phyloP scores from a whole-genome alignment of 2,797 vertebrate genomes.

The Glyptemys insculpta region DNA sequence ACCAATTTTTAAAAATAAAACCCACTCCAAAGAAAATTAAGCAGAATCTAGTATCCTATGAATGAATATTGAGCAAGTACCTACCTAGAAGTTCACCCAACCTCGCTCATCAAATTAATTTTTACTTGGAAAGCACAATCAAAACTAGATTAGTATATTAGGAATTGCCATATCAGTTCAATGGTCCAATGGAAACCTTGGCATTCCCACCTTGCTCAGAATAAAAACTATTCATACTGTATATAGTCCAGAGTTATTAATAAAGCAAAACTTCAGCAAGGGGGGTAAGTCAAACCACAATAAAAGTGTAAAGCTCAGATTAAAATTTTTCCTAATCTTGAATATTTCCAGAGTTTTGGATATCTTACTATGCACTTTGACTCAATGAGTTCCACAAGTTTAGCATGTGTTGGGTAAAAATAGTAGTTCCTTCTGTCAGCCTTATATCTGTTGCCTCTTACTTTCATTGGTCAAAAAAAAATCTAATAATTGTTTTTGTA shows the following conservation, averaged over 20 bases:
- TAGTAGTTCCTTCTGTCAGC: not conserved
- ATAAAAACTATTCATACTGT: not conserved
- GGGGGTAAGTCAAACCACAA: not conserved
- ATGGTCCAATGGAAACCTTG: not conserved
- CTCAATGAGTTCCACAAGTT: not conserved
- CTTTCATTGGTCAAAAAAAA: not conserved
- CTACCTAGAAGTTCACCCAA: not conserved
- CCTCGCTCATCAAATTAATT: not conserved
- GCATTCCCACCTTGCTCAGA: not conserved
- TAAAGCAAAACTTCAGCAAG: not conserved
- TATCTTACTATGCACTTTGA: not conserved
- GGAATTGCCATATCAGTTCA: not conserved
- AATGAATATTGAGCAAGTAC: not conserved
- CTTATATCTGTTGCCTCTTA: not conserved
- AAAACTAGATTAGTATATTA: not conserved
- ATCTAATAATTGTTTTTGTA: not conserved
- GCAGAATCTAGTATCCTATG: rapidly evolving
- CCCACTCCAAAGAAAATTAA: not conserved
- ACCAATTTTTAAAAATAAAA: not conserved
- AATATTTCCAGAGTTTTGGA: not conserved
- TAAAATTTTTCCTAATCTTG: not conserved
- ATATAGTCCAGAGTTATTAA: not conserved
- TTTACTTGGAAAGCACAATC: not conserved
- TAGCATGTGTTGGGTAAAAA: not conserved
- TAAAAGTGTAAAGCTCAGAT: not conserved